phyloP scores from a whole-genome alignment of 2,113 vertebrate genomes.

The Boleophthalmus pectinirostris region DNA sequence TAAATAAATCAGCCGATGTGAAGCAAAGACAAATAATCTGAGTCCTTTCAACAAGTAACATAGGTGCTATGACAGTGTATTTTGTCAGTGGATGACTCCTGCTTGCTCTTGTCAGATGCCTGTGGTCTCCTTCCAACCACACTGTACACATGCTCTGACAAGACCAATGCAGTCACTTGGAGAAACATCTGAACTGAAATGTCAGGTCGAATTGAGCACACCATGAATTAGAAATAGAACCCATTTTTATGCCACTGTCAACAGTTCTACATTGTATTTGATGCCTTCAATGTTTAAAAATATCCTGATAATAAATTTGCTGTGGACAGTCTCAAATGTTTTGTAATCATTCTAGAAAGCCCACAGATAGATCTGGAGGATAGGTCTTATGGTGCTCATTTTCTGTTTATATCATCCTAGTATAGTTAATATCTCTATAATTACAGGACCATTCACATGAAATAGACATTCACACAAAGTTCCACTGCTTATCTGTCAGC shows the following conservation, averaged over 20 bases:
- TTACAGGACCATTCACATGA: too few relatives aligned
- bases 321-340: not conserved
- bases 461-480: too few relatives aligned
- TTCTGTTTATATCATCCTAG: too few relatives aligned
- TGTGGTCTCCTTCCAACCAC: conserved; percentile 23
- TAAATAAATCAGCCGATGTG: too few relatives aligned
- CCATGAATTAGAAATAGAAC: conserved; percentile 53
- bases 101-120: conserved; percentile 51
- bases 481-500: too few relatives aligned
- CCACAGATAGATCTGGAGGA: too few relatives aligned
- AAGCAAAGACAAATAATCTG: too few relatives aligned
- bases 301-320: not conserved
- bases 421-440: too few relatives aligned
- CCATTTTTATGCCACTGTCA: conserved; percentile 24
- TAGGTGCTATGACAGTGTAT: too few relatives aligned
- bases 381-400: too few relatives aligned
- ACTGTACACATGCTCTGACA: conserved; percentile 56
- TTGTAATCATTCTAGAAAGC: not conserved
- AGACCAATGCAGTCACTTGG: conserved; percentile 53
- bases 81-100: conserved; percentile 27
- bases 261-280: conserved; percentile 42
- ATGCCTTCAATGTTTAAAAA: conserved; percentile 1
- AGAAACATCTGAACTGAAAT: conserved; percentile 66
- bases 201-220: conserved; percentile 63
- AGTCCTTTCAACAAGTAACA: not conserved